Percentiles rank a stretch among this genome's conserved stretches.
Evolutionary conservation across 2,888 invertebrate genomes (phyloP).

Genomic region (Heliconius cydno): DNA sequence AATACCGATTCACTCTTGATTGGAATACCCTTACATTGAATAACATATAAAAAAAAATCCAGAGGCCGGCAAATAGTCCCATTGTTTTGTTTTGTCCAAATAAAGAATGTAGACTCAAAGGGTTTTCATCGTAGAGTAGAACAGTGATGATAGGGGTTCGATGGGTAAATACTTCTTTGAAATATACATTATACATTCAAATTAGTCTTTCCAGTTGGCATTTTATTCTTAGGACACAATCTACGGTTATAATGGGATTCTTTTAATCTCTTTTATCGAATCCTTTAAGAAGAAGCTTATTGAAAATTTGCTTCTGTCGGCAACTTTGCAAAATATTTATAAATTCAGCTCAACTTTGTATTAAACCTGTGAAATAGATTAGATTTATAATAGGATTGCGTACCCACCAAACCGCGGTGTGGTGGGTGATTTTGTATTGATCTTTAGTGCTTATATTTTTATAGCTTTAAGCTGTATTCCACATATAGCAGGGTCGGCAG

Average conservation of each 20-base stretch:
- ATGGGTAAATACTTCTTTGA: neutral
- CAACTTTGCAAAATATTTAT: conserved; percentile 15
- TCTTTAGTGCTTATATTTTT: neutral
- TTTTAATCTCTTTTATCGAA: conserved; percentile 32
- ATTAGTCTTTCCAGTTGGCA: neutral
- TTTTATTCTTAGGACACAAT: conserved; percentile 20
- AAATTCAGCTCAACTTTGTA: conserved; percentile 1
- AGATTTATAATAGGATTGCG: neutral
- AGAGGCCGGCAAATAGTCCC: too few relatives aligned
- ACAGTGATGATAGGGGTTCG: too few relatives aligned
- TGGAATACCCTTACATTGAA: too few relatives aligned
- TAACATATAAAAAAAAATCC: too few relatives aligned
- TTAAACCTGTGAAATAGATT: neutral
- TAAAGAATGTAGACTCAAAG: too few relatives aligned
- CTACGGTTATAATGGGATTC: conserved; percentile 36
- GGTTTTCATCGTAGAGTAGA: too few relatives aligned
- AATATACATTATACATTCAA: neutral
- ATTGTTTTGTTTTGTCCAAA: too few relatives aligned
- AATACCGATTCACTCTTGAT: too few relatives aligned
- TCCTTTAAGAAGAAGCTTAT: conserved; percentile 34
- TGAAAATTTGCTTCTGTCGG: conserved; percentile 29
- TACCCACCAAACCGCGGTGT: neutral
- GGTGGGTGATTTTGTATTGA: neutral
- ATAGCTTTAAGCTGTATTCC: neutral
- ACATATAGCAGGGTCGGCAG: neutral